These are phyloP conservation scores for Charaxes varanes DNA, from an alignment of 1,140 invertebrate species.

Conservation along the genomic window DNA sequence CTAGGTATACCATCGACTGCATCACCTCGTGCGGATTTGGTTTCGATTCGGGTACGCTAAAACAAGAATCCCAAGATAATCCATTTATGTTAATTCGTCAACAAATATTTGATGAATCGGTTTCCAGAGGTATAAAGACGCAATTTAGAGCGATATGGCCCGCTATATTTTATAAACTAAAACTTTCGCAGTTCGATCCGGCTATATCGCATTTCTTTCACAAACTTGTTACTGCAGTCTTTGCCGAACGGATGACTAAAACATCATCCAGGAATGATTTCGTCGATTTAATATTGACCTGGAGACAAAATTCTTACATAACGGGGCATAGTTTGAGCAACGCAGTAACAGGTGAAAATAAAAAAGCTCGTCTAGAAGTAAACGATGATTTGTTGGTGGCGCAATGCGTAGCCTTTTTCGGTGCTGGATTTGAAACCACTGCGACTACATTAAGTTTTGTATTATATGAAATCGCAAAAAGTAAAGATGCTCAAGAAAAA, in stretches of 20 bases:
- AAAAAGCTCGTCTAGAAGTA: constrained; percentile 14
- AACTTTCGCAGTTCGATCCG: constrained; percentile 16
- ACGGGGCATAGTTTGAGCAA: constrained; percentile 15
- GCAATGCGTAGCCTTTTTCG: constrained; percentile 22
- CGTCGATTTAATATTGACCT: constrained; percentile 23
- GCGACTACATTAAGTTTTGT: constrained; percentile 20
- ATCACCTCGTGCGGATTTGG: constrained; percentile 27
- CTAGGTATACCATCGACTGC: constrained; percentile 25
- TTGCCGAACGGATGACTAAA: constrained; percentile 17
- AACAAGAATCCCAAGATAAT: constrained; percentile 13
- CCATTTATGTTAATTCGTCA: constrained; percentile 19
- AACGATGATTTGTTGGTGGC: constrained; percentile 18
- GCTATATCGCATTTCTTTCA: constrained; percentile 23
- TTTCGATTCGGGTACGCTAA: constrained; percentile 20
- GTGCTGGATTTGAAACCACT: constrained; percentile 30
- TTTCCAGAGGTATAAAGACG: constrained; percentile 11
- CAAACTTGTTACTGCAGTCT: constrained; percentile 13
- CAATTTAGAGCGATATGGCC: constrained; percentile 27
- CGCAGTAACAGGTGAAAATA: constrained; percentile 5
- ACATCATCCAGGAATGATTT: constrained; percentile 23
- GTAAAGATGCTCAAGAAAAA: constrained; percentile 13
- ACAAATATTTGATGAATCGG: constrained; percentile 23
- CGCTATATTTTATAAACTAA: constrained; percentile 20
- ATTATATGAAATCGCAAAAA: constrained; percentile 23
- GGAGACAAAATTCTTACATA: constrained; percentile 17